Evolutionary conservation across 2,797 vertebrate species (phyloP).

Genomic region (Falco naumanni): DNA sequence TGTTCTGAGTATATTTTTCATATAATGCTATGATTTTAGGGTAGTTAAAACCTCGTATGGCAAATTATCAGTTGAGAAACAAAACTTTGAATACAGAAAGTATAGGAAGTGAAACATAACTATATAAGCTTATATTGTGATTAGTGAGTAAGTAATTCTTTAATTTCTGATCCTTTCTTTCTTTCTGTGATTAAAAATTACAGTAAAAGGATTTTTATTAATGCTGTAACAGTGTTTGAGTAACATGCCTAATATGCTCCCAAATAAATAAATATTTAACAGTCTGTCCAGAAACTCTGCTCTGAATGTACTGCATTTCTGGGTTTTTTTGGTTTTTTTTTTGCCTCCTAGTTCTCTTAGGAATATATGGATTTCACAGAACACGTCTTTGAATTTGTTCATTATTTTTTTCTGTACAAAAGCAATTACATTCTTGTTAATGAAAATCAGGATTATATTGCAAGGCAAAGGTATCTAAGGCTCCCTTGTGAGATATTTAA

Average conservation of each 20-base stretch:
- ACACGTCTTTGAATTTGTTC: background rate
- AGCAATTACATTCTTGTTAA: conserved; percentile 60
- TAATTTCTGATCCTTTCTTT: background rate
- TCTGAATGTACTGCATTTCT: background rate
- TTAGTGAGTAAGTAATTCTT: background rate
- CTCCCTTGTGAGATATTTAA: conserved; percentile 67
- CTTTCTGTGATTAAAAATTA: conserved; percentile 19
- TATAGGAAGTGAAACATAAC: conserved; percentile 10
- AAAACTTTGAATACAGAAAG: background rate
- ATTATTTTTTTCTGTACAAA: background rate
- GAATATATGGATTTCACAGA: conserved; percentile 6
- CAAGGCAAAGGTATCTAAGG: conserved; percentile 59
- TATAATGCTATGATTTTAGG: background rate
- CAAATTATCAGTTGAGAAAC: background rate
- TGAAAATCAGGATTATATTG: conserved; percentile 64
- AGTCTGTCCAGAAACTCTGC: background rate
- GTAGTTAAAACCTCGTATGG: background rate
- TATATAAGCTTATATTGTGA: background rate
- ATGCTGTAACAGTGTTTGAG: background rate
- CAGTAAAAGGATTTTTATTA: conserved; percentile 16
- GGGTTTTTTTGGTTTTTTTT: too few relatives aligned
- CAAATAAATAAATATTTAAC: conserved; percentile 55
- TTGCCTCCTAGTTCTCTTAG: background rate
- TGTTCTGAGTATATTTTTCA: background rate
- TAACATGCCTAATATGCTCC: background rate